Evolutionary conservation across 2,797 vertebrate species (phyloP).

Genomic region (Myotis pilosus): DNA sequence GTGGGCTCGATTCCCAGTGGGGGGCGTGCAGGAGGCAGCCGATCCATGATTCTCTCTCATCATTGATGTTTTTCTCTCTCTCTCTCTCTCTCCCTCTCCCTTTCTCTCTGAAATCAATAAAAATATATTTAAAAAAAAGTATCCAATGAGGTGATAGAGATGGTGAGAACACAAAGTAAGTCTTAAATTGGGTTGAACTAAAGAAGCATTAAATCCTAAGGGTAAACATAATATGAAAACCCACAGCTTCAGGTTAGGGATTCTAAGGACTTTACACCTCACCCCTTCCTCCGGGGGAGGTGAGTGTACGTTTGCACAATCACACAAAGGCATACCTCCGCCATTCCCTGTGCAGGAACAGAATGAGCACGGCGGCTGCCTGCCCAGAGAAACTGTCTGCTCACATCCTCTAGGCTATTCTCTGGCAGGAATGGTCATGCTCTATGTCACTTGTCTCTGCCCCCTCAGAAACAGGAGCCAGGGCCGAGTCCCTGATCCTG

Average conservation of each 20-base stretch:
- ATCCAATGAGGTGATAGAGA: not conserved
- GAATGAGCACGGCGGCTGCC: accelerated
- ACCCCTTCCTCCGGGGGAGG: not conserved
- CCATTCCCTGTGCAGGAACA: too few species aligned
- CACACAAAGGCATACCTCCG: not conserved
- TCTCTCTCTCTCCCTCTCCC: too few species aligned
- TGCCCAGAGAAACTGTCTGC: not conserved
- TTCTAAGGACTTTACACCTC: not conserved
- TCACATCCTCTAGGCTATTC: not conserved
- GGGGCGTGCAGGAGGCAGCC: too few species aligned
- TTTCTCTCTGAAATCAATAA: too few species aligned
- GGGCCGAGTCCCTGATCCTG: not conserved
- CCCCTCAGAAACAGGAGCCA: not conserved
- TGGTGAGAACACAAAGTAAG: not conserved
- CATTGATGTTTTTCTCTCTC: too few species aligned
- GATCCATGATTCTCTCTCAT: too few species aligned
- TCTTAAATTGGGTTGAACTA: not conserved
- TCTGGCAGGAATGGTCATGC: accelerated
- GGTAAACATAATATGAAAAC: not conserved
- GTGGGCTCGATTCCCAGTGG: too few species aligned
- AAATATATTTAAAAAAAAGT: not conserved
- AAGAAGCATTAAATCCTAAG: not conserved
- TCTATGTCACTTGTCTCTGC: not conserved
- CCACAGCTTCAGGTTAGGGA: not conserved
- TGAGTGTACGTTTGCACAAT: accelerated